A percentile compares a stretch with the other conserved stretches of the same genome.
phyloP scores from a whole-genome alignment of 2,113 vertebrate genomes.

The Petroica traversi region DNA sequence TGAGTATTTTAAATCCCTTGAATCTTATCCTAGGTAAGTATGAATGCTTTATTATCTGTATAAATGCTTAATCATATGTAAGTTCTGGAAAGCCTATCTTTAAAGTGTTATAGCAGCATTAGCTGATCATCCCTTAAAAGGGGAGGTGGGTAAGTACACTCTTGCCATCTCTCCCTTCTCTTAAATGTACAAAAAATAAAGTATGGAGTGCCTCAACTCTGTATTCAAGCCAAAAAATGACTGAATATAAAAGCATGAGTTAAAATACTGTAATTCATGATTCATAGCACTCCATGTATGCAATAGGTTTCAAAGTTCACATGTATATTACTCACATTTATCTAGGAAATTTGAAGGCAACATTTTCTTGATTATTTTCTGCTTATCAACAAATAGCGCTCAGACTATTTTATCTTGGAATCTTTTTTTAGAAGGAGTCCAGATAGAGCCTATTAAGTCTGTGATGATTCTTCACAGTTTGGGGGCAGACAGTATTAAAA shows the following conservation, averaged over 20 bases:
- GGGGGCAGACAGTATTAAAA: neutral
- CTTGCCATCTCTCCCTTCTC: neutral
- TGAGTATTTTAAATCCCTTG: slow-evolving; percentile 5
- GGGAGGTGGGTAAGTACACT: neutral
- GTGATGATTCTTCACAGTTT: neutral
- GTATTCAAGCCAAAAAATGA: neutral
- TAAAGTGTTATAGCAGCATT: neutral
- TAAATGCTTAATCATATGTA: slow-evolving; percentile 2
- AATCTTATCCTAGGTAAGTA: slow-evolving; percentile 35
- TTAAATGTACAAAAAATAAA: slow-evolving; percentile 21
- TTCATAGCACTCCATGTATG: neutral
- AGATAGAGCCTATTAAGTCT: neutral
- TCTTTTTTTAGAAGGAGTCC: neutral
- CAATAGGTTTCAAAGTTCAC: neutral
- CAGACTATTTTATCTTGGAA: neutral
- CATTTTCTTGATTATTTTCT: neutral
- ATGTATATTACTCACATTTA: neutral
- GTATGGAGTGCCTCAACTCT: neutral
- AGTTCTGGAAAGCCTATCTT: slow-evolving; percentile 27
- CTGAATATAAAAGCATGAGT: neutral
- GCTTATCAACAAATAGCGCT: neutral
- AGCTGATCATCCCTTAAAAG: slow-evolving; percentile 22
- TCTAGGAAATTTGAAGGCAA: neutral
- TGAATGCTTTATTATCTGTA: slow-evolving; percentile 32
- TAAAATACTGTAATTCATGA: neutral